Base-by-base conservation (phyloP, 2,113 vertebrate species). In the Cairina moschata region DNA sequence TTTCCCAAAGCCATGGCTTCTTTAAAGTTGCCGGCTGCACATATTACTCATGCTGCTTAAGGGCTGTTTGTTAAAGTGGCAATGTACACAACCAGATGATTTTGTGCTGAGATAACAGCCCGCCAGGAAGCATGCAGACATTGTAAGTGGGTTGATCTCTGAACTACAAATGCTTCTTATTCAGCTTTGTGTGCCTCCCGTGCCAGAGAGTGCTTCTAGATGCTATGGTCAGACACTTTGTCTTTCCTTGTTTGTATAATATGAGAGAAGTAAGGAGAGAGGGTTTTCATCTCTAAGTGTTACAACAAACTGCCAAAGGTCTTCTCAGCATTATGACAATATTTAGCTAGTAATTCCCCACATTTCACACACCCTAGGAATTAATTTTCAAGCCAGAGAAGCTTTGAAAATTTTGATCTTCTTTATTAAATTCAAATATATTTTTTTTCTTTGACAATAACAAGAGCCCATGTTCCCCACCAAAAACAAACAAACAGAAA, bases 51-150 rank as follows among this genome's bases (percentile, higher is more conserved):
- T 73, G 71, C 78, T 91, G 69, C 92, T 86, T 72, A 72, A 75
- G 83, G 38, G 66, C 68, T 96, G 91, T 94, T 95, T 91, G 93
- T 90, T 91, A 29, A 91, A 91, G 74, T 76, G 62, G 86, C 83
- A 76, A 1, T 83, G 88, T 91, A 95, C 88, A 94, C 91, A 93
- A 91, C 69, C 55, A 69, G 66, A 89, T 87, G 62, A 84, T 88
- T 96, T 83, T 94, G 81, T 87, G 91, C 88, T 91, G 93, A 92
- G 95, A 92, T 96, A 93, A 65, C 4, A 4, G 73, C 60, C 89
- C 5, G 3, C 80, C 90, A 87, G 83, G 67, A 92, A 90, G 68
- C 56, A 60, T 31, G 54, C 86, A 83, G 72, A 72, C 25, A 0
- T n/a, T 54, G 32, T 74, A 83, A 91, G 86, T 83, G 79, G 42